Base-by-base conservation (phyloP, 2,113 vertebrate genomes). In the Bucco capensis region DNA sequence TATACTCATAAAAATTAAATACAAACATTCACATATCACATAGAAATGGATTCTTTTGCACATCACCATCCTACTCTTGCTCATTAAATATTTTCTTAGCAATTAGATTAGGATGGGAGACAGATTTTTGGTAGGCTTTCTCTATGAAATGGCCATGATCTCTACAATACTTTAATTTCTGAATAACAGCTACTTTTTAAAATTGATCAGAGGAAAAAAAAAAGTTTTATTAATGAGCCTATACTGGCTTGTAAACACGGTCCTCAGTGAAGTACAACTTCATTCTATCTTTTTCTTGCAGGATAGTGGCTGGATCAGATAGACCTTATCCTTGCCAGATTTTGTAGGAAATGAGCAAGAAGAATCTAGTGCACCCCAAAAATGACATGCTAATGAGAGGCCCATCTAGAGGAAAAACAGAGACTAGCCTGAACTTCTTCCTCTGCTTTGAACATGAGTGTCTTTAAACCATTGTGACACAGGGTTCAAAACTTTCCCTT, bases 1-100 rank as follows among this genome's bases (percentile, higher is more conserved):
- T 88, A 62, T 86, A 5, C 13, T 84, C 62, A 94, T 86, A 92
- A 83, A 92, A 94, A 95, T 88, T 67, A 90, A 94, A 92, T 53
- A 53, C 37, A 86, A 88, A 78, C 27, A 75, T 78, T 92, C 61
- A 65, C 10, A n/a, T 40, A n/a, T 50, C 23, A 50, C 42, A 70
- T 61, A 13, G 50, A 96, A 90, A 86, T 92, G 0, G 6, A 71
- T 86, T 90, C 24, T 7, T 74, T 86, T 83, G 61, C 65, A 69
- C 12, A 65, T 38, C 27, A 44, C 19, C 23, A 33, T 53, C 25
- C 9, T 69, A 19, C 9, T 44, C 94, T 33, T 6, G 33, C 35
- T 83, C 54, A 79, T 69, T 82, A 93, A 75, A 65, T 27, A 66
- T 87, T 86, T 92, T 76, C 40, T 81, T 72, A 49, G 35, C 38